Evolutionary conservation across 2,888 invertebrate species (phyloP).

Genomic region (Melieria picta): DNA sequence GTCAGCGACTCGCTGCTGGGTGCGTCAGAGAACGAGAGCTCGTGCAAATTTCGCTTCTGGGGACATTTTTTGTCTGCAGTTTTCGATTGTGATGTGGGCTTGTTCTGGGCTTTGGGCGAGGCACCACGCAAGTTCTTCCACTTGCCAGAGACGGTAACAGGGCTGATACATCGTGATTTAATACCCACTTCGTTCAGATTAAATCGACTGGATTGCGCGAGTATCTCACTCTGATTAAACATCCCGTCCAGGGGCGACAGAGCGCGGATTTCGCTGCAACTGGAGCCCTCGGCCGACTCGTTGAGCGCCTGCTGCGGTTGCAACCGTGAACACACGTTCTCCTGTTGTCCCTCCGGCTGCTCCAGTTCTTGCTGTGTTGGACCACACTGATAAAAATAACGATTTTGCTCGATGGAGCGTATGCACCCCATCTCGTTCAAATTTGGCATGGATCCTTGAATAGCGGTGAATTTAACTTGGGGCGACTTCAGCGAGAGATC

Average conservation of each 20-base stretch:
- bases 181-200: constrained; percentile 61
- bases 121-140: constrained; percentile 21
- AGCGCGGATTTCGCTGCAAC: constrained; percentile 52
- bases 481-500: constrained; percentile 58
- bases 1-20: constrained; percentile 49
- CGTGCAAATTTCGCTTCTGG: constrained; percentile 51
- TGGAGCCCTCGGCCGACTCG: constrained; percentile 36
- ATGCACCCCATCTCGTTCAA: constrained; percentile 62
- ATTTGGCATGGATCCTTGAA: constrained; percentile 66
- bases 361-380: constrained; percentile 36
- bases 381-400: constrained; percentile 55
- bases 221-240: constrained; percentile 64
- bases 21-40: constrained; percentile 51
- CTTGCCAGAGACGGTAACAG: constrained; percentile 30
- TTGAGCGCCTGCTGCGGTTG: neutral
- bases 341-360: constrained; percentile 10
- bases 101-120: constrained; percentile 8
- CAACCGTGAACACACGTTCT: constrained; percentile 5
- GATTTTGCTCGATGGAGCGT: constrained; percentile 64
- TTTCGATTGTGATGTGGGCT: neutral
- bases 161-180: constrained; percentile 47
- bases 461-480: constrained; percentile 44
- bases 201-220: constrained; percentile 65
- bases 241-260: constrained; percentile 53
- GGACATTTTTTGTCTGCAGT: constrained; percentile 16